Evolutionary conservation across 2,888 invertebrate genomes (phyloP), one percentile per base, ranked within the genome.

Genomic region (Podabrus alpinus): DNA sequence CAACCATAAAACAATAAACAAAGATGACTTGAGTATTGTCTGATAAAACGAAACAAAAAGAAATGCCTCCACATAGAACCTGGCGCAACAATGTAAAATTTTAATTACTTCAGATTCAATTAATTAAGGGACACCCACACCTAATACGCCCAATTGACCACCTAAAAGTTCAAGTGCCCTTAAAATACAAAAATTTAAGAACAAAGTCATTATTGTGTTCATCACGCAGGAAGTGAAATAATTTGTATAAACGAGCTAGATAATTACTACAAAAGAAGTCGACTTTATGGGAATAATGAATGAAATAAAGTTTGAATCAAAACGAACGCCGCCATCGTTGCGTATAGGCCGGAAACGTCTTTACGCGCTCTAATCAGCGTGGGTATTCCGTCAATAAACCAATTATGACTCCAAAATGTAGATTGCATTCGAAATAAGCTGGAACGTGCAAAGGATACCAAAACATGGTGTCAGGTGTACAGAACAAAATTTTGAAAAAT

Each of bases 291-390:
- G 73, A 77, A 72, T 79, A 79, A 75, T 75, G 75, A 75, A 75
- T 72, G 75, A 75, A 75, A 78, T 78, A 73, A 73, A 77, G 45
- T 64, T 64, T 75, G 77, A 78, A 78, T 77, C 77, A 77, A 77
- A 73, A 73, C 69, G 77, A 68, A 72, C 71, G 69, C 74, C 73
- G 78, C 69, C 62, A 64, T n/a, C 62, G 21, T 64, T 64, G 62
- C 62, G 62, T 64, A 73, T 73, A 77, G 73, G 71, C 78, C 79
- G 79, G 77, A 78, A 78, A 78, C 77, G 19, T 68, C 76, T 74
- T 74, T 76, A 78, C 79, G 76, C 78, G 74, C 66, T 77, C 76
- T 80, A 80, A 80, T 80, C 77, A 77, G 68, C 77, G 79, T 78
- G 78, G 79, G 76, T 77, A 79, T 69, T n/a, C 45, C 75, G 62